phyloP scores from a whole-genome alignment of 2,113 vertebrate species.

The Paradoxurus hermaphroditus region DNA sequence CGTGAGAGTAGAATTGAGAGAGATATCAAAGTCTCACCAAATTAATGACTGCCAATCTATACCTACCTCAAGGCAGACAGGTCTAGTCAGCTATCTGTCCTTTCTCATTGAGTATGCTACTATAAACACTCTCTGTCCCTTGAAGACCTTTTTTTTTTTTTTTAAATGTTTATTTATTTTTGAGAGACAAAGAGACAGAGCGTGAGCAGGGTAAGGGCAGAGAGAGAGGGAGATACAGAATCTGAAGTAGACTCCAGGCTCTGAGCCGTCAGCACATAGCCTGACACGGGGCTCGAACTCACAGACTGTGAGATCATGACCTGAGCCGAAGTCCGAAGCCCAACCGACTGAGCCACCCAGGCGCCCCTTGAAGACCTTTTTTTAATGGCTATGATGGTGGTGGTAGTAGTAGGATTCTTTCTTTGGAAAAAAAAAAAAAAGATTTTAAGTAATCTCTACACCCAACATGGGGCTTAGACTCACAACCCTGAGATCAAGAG shows the following conservation, averaged over 20 bases:
- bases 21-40: background rate
- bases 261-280: no score
- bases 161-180: no score
- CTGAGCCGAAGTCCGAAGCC: no score
- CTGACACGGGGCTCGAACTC: no score
- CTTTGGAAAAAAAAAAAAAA: no score
- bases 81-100: background rate
- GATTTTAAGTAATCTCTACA: background rate
- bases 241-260: no score
- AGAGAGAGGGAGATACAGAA: no score
- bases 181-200: no score
- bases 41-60: background rate
- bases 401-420: background rate
- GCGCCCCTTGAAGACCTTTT: background rate
- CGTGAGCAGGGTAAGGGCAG: no score
- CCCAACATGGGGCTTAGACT: background rate
- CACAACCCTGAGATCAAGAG: background rate
- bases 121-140: background rate
- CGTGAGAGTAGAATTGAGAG: constrained; percentile 4
- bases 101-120: background rate
- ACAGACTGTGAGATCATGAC: no score
- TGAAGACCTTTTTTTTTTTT: background rate
- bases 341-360: no score
- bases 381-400: background rate
- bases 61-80: background rate